Evolutionary conservation across 1,140 invertebrate species (phyloP), one percentile per base, ranked within the genome.

Genomic region (Trichomalopsis sarcophagae): DNA sequence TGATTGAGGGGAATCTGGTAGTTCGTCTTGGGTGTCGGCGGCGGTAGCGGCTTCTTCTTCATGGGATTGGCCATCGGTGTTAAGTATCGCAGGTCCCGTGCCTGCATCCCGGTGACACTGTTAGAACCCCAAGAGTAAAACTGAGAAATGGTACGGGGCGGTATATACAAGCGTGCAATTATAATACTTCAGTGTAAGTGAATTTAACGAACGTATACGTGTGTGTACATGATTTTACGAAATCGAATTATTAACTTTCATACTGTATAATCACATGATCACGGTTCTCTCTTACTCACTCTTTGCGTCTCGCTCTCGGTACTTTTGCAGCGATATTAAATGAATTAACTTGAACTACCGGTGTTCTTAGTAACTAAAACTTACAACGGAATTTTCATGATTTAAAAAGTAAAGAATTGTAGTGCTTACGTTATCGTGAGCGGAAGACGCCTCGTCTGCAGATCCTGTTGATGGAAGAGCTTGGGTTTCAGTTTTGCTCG

Each of bases 31-130:
- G 71, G 40, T n/a, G 44, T 86, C n/a, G 50, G 66, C 68, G 84
- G 47, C 36, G 68, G 84, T 79, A 30, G 36, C 14, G 11, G 74
- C 30, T 33, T 69, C 73, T 75, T 87, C 82, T 77, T 55, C 77
- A 55, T n/a, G 47, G 71, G 30, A 9, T 33, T 87, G 84, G 55
- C 66, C 27, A 71, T 71, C 27, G 55, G 17, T n/a, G 83, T 73
- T 50, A 81, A 89, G 77, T 74, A 33, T 84, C 89, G 89, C 87
- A 90, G 88, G 86, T 87, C 82, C 84, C 86, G 87, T 88, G 90
- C 91, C 91, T 93, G 91, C 91, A 92, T 92, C 89, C 89, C 91
- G 90, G 91, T 92, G 90, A 92, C 90, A 93, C 92, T 93, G 92
- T 93, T 93, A 92, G 91, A 92, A 92, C 91, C 90, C 87, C 91